Percentiles rank a stretch among this genome's conserved stretches.
phyloP scores from a whole-genome alignment of 2,888 invertebrate species.

The Trissonchulus latispiculum region DNA sequence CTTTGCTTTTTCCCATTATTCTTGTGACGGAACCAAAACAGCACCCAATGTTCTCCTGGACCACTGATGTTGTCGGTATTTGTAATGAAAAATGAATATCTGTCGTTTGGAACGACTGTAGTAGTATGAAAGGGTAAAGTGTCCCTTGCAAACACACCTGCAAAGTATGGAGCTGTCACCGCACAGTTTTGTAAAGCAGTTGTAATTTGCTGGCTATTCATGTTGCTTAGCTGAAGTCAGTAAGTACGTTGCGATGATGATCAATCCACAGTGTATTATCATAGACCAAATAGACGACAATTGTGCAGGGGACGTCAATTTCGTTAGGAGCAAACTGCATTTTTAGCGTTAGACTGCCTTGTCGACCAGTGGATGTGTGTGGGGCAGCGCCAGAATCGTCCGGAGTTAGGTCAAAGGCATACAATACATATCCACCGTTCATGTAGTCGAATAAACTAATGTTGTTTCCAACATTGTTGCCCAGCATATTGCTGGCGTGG shows the following conservation, averaged over 20 bases:
- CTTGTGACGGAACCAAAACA: not conserved
- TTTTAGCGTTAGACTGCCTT: not conserved
- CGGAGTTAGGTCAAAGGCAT: slow-evolving; percentile 2
- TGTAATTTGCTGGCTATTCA: not conserved
- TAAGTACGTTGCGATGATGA: not conserved
- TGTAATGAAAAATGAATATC: not conserved
- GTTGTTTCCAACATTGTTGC: not conserved
- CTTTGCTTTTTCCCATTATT: not conserved
- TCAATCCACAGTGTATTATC: not conserved
- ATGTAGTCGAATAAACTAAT: not conserved
- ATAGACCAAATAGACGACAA: slow-evolving; percentile 6
- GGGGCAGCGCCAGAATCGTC: not conserved
- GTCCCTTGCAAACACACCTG: not conserved
- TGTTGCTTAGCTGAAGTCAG: not conserved
- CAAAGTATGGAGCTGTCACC: not conserved
- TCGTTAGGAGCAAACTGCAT: slow-evolving; percentile 10
- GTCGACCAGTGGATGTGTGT: not conserved
- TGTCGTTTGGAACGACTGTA: not conserved
- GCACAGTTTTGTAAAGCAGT: not conserved
- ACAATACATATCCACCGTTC: slow-evolving; percentile 1
- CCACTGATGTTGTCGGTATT: not conserved
- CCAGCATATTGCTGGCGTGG: not conserved
- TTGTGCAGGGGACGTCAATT: slow-evolving; percentile 1
- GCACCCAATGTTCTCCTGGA: not conserved
- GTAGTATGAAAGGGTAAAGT: not conserved